Percentiles rank a stretch among this genome's conserved stretches.
phyloP scores from a whole-genome alignment of 2,113 vertebrate genomes.

The Pyxicephalus adspersus region DNA sequence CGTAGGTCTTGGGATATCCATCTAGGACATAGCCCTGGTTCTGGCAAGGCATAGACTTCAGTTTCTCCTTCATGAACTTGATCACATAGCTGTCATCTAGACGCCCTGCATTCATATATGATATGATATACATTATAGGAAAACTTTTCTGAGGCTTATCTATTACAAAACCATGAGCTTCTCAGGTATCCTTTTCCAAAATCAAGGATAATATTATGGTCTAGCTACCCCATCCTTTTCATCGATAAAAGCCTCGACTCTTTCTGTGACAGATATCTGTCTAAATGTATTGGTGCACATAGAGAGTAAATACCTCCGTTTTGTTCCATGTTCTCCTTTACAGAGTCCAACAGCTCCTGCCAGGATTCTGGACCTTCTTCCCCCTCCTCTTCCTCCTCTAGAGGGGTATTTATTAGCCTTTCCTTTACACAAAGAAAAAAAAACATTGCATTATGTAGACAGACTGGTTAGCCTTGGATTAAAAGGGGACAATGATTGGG shows the following conservation, averaged over 20 bases:
- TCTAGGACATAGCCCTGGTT: slow-evolving; percentile 94
- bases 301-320: slow-evolving; percentile 70
- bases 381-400: slow-evolving; percentile 31
- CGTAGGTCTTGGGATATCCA: slow-evolving; percentile 83
- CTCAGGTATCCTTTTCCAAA: too few relatives aligned
- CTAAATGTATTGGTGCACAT: too few relatives aligned
- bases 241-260: too few relatives aligned
- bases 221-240: too few relatives aligned
- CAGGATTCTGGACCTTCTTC: slow-evolving; percentile 64
- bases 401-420: neutral
- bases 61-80: slow-evolving; percentile 80
- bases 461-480: too few relatives aligned
- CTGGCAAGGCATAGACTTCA: slow-evolving; percentile 84
- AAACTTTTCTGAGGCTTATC: too few relatives aligned
- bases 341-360: slow-evolving; percentile 71
- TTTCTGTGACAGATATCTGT: too few relatives aligned
- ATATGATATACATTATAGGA: too few relatives aligned
- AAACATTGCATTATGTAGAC: neutral
- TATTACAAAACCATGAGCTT: too few relatives aligned
- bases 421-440: slow-evolving; percentile 8
- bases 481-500: too few relatives aligned
- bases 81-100: slow-evolving; percentile 77
- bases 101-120: slow-evolving; percentile 66
- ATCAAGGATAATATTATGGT: too few relatives aligned
- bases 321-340: slow-evolving; percentile 81